Evolutionary conservation across 2,797 vertebrate species (phyloP).

Genomic region (Neostethus bicornis): DNA sequence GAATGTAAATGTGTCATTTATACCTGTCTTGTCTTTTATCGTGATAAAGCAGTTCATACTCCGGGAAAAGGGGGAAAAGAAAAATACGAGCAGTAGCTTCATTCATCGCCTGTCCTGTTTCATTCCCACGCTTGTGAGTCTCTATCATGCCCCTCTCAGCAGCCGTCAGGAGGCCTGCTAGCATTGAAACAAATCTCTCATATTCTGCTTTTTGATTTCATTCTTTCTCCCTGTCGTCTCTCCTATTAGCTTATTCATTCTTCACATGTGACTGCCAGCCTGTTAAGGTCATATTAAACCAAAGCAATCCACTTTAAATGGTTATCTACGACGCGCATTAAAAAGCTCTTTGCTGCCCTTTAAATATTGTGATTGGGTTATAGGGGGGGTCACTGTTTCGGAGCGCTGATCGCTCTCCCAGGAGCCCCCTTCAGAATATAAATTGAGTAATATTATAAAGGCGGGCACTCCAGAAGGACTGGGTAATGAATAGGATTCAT

Average conservation of each 20-base stretch:
- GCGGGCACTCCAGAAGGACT: constrained; percentile 87
- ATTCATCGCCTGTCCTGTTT: constrained; percentile 83
- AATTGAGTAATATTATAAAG: constrained; percentile 98
- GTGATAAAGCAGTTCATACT: constrained; percentile 81
- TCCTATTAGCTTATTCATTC: constrained; percentile 86
- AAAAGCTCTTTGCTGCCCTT: constrained; percentile 88
- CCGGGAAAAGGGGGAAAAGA: constrained; percentile 58
- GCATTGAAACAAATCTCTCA: constrained; percentile 84
- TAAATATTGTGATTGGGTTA: constrained; percentile 92
- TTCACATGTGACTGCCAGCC: constrained; percentile 85
- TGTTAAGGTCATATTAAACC: constrained; percentile 87
- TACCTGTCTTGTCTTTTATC: constrained; percentile 83
- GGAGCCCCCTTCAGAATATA: constrained; percentile 93
- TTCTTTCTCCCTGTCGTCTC: constrained; percentile 76
- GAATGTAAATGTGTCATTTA: constrained; percentile 84
- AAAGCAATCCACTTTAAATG: constrained; percentile 87
- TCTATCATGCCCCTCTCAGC: constrained; percentile 77
- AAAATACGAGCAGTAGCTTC: constrained; percentile 75
- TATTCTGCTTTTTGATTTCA: constrained; percentile 82
- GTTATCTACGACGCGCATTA: constrained; percentile 86
- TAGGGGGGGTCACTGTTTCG: constrained; percentile 81
- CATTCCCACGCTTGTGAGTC: constrained; percentile 78
- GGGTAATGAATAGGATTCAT: constrained; percentile 96
- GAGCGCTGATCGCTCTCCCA: constrained; percentile 86
- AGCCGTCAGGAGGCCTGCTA: constrained; percentile 74